phyloP scores from a whole-genome alignment of 2,797 vertebrate species.

The Alectoris magna region DNA sequence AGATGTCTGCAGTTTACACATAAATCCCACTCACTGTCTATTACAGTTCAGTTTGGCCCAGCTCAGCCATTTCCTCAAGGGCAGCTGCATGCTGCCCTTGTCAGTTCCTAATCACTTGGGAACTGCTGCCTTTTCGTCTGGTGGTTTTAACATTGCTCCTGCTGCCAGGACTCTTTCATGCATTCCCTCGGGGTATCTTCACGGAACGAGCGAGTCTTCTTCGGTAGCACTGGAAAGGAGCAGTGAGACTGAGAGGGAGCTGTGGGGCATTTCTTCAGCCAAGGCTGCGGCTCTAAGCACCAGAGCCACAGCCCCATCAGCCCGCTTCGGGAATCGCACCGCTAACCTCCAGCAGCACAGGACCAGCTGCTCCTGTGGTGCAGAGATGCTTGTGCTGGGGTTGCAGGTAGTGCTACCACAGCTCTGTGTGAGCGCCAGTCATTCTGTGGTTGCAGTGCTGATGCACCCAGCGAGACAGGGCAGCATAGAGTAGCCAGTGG shows the following conservation, averaged over 20 bases:
- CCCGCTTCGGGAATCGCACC: background rate
- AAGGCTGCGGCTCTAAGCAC: too few relatives aligned
- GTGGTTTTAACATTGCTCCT: background rate
- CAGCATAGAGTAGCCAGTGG: background rate
- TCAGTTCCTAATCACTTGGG: background rate
- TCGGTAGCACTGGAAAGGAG: rapidly evolving
- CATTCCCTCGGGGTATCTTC: background rate
- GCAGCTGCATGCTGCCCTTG: background rate
- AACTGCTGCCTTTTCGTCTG: background rate
- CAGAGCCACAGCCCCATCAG: background rate
- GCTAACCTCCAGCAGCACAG: rapidly evolving
- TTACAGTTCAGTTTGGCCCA: constrained; percentile 12
- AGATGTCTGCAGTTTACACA: constrained; percentile 38
- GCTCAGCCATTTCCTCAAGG: background rate
- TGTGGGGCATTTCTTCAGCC: background rate
- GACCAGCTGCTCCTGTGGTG: rapidly evolving
- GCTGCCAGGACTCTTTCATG: background rate
- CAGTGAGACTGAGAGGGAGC: background rate
- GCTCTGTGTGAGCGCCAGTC: background rate
- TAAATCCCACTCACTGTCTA: constrained; percentile 26
- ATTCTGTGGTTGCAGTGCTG: background rate
- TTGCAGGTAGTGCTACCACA: background rate
- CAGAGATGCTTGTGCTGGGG: background rate
- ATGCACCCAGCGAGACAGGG: background rate
- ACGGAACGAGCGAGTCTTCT: background rate